Evolutionary conservation across 1,140 invertebrate species (phyloP).

Genomic region (Lepidostoma basale): DNA sequence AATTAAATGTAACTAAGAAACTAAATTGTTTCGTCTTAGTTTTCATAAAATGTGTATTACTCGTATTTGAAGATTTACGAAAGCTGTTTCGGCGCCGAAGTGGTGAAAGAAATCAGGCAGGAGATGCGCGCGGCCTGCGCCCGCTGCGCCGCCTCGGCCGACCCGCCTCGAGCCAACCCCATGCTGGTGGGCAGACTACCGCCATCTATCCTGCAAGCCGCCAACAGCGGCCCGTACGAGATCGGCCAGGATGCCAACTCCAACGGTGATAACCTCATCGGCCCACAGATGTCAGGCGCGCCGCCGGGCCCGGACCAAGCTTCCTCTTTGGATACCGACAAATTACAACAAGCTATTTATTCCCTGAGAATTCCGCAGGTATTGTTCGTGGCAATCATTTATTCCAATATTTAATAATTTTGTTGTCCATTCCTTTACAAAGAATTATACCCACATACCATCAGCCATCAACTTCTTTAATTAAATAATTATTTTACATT

Average conservation of each 20-base stretch:
- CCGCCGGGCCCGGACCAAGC: constrained; percentile 36
- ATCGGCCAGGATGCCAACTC: constrained; percentile 45
- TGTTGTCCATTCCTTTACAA: not conserved
- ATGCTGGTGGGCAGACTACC: constrained; percentile 47
- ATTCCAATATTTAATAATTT: constrained; percentile 8
- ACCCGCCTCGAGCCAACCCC: constrained; percentile 43
- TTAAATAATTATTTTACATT: no score
- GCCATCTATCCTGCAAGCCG: constrained; percentile 53
- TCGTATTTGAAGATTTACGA: constrained; percentile 64
- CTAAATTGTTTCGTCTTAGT: no score
- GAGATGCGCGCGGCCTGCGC: constrained; percentile 69
- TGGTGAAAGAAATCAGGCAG: constrained; percentile 68
- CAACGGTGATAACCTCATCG: constrained; percentile 18
- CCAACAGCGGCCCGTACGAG: constrained; percentile 50
- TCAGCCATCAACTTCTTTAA: no score
- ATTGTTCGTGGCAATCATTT: no score
- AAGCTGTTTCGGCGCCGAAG: constrained; percentile 69
- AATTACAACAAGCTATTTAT: constrained; percentile 60
- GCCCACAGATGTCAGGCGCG: not conserved
- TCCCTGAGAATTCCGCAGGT: constrained; percentile 50
- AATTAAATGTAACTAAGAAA: no score
- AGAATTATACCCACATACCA: no score
- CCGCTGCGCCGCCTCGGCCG: constrained; percentile 63
- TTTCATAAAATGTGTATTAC: no score
- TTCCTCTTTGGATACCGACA: constrained; percentile 54